These are phyloP conservation scores for Plemyria rubiginata DNA, from an alignment of 2,888 invertebrate species.

Conservation along the genomic window DNA sequence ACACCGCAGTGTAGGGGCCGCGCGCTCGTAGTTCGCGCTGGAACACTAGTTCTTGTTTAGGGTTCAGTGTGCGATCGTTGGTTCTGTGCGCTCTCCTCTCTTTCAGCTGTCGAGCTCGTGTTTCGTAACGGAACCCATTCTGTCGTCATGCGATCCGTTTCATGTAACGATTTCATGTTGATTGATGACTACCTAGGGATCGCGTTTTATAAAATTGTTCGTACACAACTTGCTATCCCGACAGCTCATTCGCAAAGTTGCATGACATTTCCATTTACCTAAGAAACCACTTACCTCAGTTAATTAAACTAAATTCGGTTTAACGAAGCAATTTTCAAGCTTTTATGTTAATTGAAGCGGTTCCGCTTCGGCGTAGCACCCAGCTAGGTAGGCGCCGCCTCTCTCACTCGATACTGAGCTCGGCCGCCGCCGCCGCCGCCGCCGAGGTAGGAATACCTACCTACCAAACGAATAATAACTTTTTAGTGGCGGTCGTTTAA, in stretches of 20 bases:
- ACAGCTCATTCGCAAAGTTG: no score
- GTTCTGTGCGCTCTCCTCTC: conserved; percentile 4
- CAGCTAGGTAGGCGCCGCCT: no score
- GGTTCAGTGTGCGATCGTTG: conserved; percentile 6
- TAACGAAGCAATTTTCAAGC: neutral
- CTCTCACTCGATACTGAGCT: neutral
- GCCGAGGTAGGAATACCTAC: no score
- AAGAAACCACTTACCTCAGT: neutral
- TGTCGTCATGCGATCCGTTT: neutral
- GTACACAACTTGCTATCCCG: no score
- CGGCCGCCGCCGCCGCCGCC: no score
- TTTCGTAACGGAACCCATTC: neutral
- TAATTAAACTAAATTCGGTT: neutral
- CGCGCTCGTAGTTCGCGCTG: neutral
- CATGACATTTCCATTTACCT: neutral
- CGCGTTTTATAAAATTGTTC: conserved; percentile 3
- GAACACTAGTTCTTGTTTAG: neutral
- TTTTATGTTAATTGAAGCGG: neutral
- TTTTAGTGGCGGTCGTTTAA: neutral
- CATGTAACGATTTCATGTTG: neutral
- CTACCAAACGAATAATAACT: no score
- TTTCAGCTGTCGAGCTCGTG: neutral
- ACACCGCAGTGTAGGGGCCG: no score
- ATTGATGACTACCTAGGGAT: neutral
- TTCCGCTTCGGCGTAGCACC: no score